phyloP scores from a whole-genome alignment of 2,113 vertebrate genomes.

The Oryzias javanicus region DNA sequence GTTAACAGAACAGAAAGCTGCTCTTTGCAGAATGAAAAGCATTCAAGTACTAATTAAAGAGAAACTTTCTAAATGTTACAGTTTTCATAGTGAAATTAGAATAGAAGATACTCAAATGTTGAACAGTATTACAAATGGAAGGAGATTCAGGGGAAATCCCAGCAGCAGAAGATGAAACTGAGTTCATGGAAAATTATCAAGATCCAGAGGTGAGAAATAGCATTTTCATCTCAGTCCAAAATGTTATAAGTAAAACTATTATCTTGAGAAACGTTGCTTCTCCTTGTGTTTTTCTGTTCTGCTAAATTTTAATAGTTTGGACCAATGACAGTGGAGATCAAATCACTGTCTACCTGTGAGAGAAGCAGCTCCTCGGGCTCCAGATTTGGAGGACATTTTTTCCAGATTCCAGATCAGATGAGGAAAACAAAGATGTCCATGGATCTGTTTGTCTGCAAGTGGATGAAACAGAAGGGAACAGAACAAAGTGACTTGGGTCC shows the following conservation, averaged over 20 bases:
- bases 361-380: slow-evolving; percentile 50
- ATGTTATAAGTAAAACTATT: not conserved
- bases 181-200: slow-evolving; percentile 73
- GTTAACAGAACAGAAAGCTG: too few relatives aligned
- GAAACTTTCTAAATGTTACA: too few relatives aligned
- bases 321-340: slow-evolving; percentile 80
- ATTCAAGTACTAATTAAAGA: too few relatives aligned
- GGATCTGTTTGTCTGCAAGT: too few relatives aligned
- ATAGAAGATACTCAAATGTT: too few relatives aligned
- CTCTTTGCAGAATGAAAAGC: too few relatives aligned
- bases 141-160: slow-evolving; percentile 21
- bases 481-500: too few relatives aligned
- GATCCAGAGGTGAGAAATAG: slow-evolving; percentile 73
- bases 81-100: too few relatives aligned
- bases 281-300: not conserved
- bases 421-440: too few relatives aligned
- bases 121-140: slow-evolving; percentile 49
- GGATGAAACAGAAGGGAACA: too few relatives aligned
- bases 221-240: not conserved
- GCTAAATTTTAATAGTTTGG: slow-evolving; percentile 73
- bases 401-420: too few relatives aligned
- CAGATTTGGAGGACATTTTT: slow-evolving; percentile 77
- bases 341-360: slow-evolving; percentile 33
- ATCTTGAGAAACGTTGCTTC: not conserved
- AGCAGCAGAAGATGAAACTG: slow-evolving; percentile 45